Percentiles rank a stretch among this genome's conserved stretches.
Conservation (phyloP, 2,888 invertebrate genomes). For the Andrena marginata region DNA sequence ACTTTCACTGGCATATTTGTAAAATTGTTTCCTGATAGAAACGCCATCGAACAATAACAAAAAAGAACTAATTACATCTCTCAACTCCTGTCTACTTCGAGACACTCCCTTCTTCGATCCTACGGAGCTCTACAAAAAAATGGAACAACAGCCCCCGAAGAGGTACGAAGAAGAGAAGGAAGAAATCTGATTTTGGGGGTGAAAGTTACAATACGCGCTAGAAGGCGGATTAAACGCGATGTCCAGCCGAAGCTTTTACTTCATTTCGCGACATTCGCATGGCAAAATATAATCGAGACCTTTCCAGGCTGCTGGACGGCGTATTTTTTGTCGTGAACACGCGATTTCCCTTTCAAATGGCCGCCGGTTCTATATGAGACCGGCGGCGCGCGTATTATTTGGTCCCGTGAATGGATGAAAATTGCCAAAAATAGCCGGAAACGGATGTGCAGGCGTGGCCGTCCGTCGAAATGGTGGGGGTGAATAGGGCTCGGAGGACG, state of each 20-base stretch:
- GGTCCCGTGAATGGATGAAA: constrained; percentile 72
- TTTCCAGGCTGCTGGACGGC: constrained; percentile 25
- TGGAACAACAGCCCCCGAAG: no score
- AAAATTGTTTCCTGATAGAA: background rate
- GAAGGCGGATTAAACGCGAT: constrained; percentile 23
- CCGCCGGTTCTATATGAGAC: constrained; percentile 24
- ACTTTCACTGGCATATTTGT: background rate
- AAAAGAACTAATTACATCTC: background rate
- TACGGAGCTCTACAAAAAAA: background rate
- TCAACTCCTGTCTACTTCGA: background rate
- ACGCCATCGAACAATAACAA: background rate
- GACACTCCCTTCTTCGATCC: background rate
- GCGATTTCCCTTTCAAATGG: constrained; percentile 71
- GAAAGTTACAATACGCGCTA: constrained; percentile 27
- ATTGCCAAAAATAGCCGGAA: constrained; percentile 80
- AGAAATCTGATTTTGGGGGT: background rate
- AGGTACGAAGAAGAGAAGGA: no score
- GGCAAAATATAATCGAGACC: constrained; percentile 60
- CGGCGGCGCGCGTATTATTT: constrained; percentile 63
- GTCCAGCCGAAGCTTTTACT: constrained; percentile 65
- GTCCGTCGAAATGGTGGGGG: constrained; percentile 24
- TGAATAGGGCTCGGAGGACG: background rate
- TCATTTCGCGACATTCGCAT: constrained; percentile 57
- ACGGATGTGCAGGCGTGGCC: constrained; percentile 68
- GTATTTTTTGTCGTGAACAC: constrained; percentile 56